Conservation (phyloP, 2,888 invertebrate genomes). For the Labia minor region DNA sequence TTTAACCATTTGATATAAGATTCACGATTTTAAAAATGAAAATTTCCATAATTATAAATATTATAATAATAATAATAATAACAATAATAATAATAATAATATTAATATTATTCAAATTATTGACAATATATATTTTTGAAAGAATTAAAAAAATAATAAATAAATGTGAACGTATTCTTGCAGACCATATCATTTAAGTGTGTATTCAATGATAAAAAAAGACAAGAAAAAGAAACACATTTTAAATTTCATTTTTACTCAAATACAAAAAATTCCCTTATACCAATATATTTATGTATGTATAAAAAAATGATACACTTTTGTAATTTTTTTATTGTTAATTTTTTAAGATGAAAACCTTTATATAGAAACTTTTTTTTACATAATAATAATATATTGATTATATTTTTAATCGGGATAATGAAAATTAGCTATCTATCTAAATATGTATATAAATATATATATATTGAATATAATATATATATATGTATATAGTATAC, state of each 20-base stretch:
- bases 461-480: no score
- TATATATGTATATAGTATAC: no score
- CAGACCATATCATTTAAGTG: slow-evolving; percentile 26
- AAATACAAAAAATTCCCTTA: slow-evolving; percentile 8
- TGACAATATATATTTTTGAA: no score
- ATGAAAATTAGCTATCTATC: background rate
- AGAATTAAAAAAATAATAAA: background rate
- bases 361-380: background rate
- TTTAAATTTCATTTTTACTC: background rate
- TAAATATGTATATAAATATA: background rate
- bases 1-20: no score
- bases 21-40: no score
- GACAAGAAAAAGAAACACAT: background rate
- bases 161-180: slow-evolving; percentile 28
- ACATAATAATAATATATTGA: background rate
- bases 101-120: no score
- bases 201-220: no score
- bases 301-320: background rate
- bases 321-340: no score
- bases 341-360: background rate
- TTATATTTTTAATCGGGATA: background rate
- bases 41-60: no score
- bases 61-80: background rate
- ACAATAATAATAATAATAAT: background rate
- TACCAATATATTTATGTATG: no score